These are phyloP conservation scores for Lamellibrachia luymesi DNA, from an alignment of 1,140 invertebrate genomes.

Conservation along the genomic window DNA sequence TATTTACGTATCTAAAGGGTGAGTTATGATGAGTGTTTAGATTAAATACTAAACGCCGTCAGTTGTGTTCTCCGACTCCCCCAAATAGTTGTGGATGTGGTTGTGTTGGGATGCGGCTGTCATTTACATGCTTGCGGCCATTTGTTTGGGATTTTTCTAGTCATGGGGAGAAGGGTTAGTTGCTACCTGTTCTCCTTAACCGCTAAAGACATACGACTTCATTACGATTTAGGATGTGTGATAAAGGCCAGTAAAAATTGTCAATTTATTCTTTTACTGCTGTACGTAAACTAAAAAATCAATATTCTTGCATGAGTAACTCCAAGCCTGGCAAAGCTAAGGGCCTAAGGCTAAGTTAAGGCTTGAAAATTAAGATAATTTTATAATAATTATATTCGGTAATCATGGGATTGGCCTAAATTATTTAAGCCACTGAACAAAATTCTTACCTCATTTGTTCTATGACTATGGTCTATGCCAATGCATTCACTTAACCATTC, in stretches of 20 bases:
- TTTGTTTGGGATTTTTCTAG: neutral
- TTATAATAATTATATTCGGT: too few species aligned
- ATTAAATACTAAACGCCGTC: neutral
- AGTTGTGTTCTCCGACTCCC: neutral
- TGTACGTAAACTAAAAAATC: too few species aligned
- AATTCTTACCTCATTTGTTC: too few species aligned
- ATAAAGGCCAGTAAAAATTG: neutral
- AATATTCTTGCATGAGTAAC: too few species aligned
- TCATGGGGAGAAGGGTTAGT: neutral
- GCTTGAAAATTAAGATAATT: too few species aligned
- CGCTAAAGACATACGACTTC: neutral
- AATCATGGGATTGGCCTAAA: too few species aligned
- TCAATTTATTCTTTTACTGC: neutral
- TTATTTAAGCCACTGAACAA: too few species aligned
- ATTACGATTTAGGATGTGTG: neutral
- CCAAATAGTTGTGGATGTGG: neutral
- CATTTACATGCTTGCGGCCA: neutral
- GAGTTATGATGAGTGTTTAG: neutral
- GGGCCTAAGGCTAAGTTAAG: too few species aligned
- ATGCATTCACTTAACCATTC: too few species aligned
- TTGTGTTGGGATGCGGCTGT: neutral
- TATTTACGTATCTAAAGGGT: neutral
- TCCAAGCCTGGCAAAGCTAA: too few species aligned
- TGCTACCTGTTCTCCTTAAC: neutral
- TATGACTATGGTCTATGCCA: too few species aligned